Evolutionary conservation across 2,888 invertebrate genomes (phyloP).

Genomic region (Sialis fuliginosa): DNA sequence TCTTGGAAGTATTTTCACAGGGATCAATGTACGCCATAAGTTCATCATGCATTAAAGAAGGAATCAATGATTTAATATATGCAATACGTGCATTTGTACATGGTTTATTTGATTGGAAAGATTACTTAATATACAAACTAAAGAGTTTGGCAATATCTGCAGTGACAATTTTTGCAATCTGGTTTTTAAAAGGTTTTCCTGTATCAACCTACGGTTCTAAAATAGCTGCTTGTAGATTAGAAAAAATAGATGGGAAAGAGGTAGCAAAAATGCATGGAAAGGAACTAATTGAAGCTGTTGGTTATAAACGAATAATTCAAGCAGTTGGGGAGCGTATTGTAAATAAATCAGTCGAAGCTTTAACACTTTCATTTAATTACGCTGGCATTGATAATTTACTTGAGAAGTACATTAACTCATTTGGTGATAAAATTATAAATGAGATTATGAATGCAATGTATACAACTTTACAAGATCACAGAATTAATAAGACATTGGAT

Average conservation of each 20-base stretch:
- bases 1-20: slow-evolving; percentile 8
- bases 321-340: slow-evolving; percentile 7
- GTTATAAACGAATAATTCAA: slow-evolving; percentile 2
- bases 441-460: slow-evolving; percentile 4
- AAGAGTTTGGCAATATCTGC: slow-evolving; percentile 8
- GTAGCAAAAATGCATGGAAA: slow-evolving; percentile 4
- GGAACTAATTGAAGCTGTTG: slow-evolving; percentile 5
- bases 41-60: slow-evolving; percentile 12
- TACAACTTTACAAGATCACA: slow-evolving; percentile 1
- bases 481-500: background rate
- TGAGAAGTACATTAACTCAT: slow-evolving; percentile 7
- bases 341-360: slow-evolving; percentile 6
- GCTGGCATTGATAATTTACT: slow-evolving; percentile 6
- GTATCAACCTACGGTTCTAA: slow-evolving; percentile 8
- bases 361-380: slow-evolving; percentile 6
- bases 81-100: slow-evolving; percentile 8
- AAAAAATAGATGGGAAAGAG: slow-evolving; percentile 7
- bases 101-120: slow-evolving; percentile 12
- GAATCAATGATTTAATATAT: slow-evolving; percentile 13
- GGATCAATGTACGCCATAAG: slow-evolving; percentile 11
- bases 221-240: too few relatives aligned
- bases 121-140: slow-evolving; percentile 10
- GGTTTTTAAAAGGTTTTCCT: slow-evolving; percentile 5
- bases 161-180: slow-evolving; percentile 5
- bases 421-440: slow-evolving; percentile 6